These are phyloP conservation scores for Teleogryllus occipitalis DNA, from an alignment of 1,140 invertebrate genomes.

Conservation along the genomic window DNA sequence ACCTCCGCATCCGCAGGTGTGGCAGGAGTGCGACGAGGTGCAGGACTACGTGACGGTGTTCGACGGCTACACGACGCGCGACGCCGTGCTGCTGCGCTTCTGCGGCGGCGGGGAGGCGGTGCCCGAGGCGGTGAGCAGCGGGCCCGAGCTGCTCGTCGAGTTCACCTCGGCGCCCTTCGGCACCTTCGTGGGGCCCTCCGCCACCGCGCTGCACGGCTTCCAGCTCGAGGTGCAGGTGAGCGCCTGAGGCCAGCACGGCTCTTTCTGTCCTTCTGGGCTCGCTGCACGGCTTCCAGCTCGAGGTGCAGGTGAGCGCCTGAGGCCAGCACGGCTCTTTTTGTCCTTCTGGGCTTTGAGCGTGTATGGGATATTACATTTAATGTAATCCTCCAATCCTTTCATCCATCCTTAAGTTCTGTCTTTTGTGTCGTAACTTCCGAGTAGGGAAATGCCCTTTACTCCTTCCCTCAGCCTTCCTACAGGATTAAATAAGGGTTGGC, in stretches of 20 bases:
- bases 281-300: slow-evolving; percentile 77
- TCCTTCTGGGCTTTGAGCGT: no score
- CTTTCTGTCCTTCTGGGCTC: no score
- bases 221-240: slow-evolving; percentile 55
- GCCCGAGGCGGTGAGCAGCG: slow-evolving; percentile 72
- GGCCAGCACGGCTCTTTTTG: slow-evolving; percentile 46
- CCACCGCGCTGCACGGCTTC: slow-evolving; percentile 73
- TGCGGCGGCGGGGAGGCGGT: slow-evolving; percentile 78
- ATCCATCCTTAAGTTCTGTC: no score
- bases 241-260: slow-evolving; percentile 51
- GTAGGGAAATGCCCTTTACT: no score
- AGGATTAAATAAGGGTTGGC: no score
- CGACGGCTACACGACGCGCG: slow-evolving; percentile 80
- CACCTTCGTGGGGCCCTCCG: slow-evolving; percentile 69
- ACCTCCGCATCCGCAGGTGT: slow-evolving; percentile 32
- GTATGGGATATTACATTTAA: no score
- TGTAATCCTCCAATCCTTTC: no score
- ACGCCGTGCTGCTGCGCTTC: slow-evolving; percentile 80
- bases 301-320: slow-evolving; percentile 49
- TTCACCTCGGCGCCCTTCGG: slow-evolving; percentile 85
- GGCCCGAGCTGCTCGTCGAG: slow-evolving; percentile 76
- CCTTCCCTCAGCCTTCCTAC: no score
- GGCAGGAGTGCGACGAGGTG: slow-evolving; percentile 78
- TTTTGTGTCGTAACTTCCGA: no score
- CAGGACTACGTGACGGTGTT: slow-evolving; percentile 83